Percentiles rank a stretch among this genome's conserved stretches.
Conservation (phyloP, 2,797 vertebrate genomes). For the Neostethus bicornis region DNA sequence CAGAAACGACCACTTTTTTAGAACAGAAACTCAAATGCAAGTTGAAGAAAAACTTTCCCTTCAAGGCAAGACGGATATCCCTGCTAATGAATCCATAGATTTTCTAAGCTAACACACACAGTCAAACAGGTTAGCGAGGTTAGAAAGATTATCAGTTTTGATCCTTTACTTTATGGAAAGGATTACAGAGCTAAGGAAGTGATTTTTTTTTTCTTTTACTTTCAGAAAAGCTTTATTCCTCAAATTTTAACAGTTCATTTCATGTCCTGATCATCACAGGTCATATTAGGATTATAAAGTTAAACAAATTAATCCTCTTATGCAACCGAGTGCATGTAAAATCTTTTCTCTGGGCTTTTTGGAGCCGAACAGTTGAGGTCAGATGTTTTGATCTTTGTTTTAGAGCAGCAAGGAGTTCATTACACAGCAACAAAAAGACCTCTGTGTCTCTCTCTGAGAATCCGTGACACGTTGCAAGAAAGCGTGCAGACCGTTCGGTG, state of each 20-base stretch:
- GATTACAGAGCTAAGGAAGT: constrained; percentile 52
- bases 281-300: not conserved
- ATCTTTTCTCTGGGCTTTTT: not conserved
- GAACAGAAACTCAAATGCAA: not conserved
- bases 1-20: constrained; percentile 32
- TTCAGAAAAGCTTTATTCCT: constrained; percentile 29
- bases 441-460: not conserved
- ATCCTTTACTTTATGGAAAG: constrained; percentile 65
- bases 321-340: constrained; percentile 2
- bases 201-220: constrained; percentile 15
- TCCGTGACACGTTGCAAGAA: constrained; percentile 10
- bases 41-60: constrained; percentile 4
- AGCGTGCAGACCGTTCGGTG: not conserved
- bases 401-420: constrained; percentile 3
- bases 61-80: constrained; percentile 21
- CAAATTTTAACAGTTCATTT: constrained; percentile 16
- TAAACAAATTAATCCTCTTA: constrained; percentile 1
- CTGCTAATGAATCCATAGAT: constrained; percentile 25
- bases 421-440: not conserved
- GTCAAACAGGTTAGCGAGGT: constrained; percentile 40
- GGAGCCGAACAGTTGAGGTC: constrained; percentile 1
- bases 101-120: constrained; percentile 12
- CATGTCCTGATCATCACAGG: constrained; percentile 14
- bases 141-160: constrained; percentile 62
- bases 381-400: constrained; percentile 14